Conservation (phyloP, 1,140 invertebrate species). For the Drosophila tani region DNA sequence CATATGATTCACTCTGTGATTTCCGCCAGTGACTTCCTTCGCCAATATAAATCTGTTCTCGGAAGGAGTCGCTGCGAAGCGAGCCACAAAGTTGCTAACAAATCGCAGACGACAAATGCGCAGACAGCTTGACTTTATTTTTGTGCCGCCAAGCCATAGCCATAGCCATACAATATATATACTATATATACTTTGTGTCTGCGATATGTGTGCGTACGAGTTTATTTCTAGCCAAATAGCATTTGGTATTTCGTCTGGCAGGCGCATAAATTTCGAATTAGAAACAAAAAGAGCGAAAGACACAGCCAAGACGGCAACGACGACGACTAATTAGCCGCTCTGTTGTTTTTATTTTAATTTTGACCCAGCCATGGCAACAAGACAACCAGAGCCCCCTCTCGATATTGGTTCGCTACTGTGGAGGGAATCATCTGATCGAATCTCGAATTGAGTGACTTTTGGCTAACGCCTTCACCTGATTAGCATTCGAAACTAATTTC, state of each 20-base stretch:
- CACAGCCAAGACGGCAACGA: slow-evolving; percentile 30
- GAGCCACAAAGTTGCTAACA: slow-evolving; percentile 42
- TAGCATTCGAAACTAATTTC: slow-evolving; percentile 39
- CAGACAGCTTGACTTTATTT: slow-evolving; percentile 73
- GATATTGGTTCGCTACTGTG: slow-evolving; percentile 39
- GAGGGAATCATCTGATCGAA: slow-evolving; percentile 20
- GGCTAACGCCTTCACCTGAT: slow-evolving; percentile 46
- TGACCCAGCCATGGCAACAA: slow-evolving; percentile 44
- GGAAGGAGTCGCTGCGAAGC: slow-evolving; percentile 4
- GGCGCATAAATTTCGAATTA: slow-evolving; percentile 68
- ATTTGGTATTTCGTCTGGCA: slow-evolving; percentile 72
- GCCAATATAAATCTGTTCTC: slow-evolving; percentile 10
- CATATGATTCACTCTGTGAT: not conserved
- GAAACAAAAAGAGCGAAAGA: slow-evolving; percentile 54
- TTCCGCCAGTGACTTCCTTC: slow-evolving; percentile 3
- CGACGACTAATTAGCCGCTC: slow-evolving; percentile 68
- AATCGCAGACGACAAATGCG: slow-evolving; percentile 59
- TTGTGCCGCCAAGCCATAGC: slow-evolving; percentile 38
- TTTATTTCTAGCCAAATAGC: slow-evolving; percentile 74
- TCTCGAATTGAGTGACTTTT: slow-evolving; percentile 39
- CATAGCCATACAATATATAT: slow-evolving; percentile 14
- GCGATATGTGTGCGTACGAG: slow-evolving; percentile 43
- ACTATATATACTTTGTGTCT: slow-evolving; percentile 49
- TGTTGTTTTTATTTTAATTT: slow-evolving; percentile 70
- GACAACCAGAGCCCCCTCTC: slow-evolving; percentile 3